Evolutionary conservation across 2,888 invertebrate genomes (phyloP).

Genomic region (Drosophila paramelanica): DNA sequence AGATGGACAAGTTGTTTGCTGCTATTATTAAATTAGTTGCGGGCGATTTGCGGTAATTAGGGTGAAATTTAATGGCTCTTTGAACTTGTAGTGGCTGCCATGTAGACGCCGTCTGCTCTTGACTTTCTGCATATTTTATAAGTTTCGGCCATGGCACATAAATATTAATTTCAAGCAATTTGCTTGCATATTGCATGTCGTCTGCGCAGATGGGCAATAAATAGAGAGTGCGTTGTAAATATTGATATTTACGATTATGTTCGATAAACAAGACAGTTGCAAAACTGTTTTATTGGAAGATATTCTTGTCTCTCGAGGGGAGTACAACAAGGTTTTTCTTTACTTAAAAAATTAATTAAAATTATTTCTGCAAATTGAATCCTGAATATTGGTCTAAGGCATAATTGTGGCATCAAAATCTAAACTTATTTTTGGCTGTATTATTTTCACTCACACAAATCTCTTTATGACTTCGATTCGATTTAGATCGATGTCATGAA

Average conservation of each 20-base stretch:
- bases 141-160: slow-evolving; percentile 12
- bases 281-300: neutral
- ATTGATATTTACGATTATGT: neutral
- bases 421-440: no score
- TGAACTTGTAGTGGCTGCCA: slow-evolving; percentile 37
- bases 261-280: neutral
- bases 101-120: slow-evolving; percentile 12
- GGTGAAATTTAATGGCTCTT: slow-evolving; percentile 65
- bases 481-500: slow-evolving; percentile 2
- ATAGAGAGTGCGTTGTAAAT: neutral
- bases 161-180: slow-evolving; percentile 27
- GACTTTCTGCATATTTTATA: slow-evolving; percentile 33
- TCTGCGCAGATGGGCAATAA: neutral
- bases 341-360: no score
- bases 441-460: no score
- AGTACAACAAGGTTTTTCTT: no score
- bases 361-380: no score
- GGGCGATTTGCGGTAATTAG: slow-evolving; percentile 79
- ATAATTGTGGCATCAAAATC: no score
- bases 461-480: neutral
- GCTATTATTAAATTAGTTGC: slow-evolving; percentile 78
- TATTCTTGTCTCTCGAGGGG: no score
- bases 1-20: slow-evolving; percentile 54
- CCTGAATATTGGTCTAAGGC: no score
- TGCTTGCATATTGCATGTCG: slow-evolving; percentile 5